A percentile compares a stretch with the other conserved stretches of the same genome.
These are phyloP conservation scores for Drosophila gaucha DNA, from an alignment of 2,888 invertebrate genomes.

Conservation along the genomic window DNA sequence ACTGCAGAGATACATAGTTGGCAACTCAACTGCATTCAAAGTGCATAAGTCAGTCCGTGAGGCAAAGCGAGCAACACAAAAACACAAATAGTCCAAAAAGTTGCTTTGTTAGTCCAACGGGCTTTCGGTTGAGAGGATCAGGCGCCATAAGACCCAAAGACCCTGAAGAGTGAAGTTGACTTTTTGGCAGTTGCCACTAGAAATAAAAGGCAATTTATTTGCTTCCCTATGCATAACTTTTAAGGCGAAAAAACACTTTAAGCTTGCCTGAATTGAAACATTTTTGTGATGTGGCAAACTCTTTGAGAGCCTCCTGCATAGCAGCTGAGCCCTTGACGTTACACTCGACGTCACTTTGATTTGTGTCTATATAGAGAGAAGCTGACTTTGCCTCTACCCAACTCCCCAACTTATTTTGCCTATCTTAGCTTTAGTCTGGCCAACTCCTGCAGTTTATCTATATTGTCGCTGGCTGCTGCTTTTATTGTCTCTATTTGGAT, in stretches of 20 bases:
- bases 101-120: slow-evolving; percentile 40
- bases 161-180: slow-evolving; percentile 23
- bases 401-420: background rate
- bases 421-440: background rate
- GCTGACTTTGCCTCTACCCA: background rate
- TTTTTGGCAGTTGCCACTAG: slow-evolving; percentile 41
- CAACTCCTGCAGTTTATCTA: slow-evolving; percentile 23
- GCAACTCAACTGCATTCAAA: slow-evolving; percentile 71
- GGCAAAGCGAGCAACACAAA: slow-evolving; percentile 33
- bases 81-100: slow-evolving; percentile 31
- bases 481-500: slow-evolving; percentile 30
- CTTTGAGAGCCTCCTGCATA: slow-evolving; percentile 1
- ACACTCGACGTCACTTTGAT: slow-evolving; percentile 20
- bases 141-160: slow-evolving; percentile 14
- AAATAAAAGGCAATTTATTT: slow-evolving; percentile 60
- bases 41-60: slow-evolving; percentile 73
- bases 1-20: slow-evolving; percentile 43
- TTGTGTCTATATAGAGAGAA: slow-evolving; percentile 23
- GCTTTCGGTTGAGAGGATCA: background rate
- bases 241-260: slow-evolving; percentile 14
- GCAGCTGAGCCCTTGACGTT: slow-evolving; percentile 4
- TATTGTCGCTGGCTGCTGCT: slow-evolving; percentile 36
- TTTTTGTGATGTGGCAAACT: too few species aligned
- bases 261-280: background rate
- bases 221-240: slow-evolving; percentile 23